Evolutionary conservation across 2,113 vertebrate genomes (phyloP).

Genomic region (Thermophis baileyi): DNA sequence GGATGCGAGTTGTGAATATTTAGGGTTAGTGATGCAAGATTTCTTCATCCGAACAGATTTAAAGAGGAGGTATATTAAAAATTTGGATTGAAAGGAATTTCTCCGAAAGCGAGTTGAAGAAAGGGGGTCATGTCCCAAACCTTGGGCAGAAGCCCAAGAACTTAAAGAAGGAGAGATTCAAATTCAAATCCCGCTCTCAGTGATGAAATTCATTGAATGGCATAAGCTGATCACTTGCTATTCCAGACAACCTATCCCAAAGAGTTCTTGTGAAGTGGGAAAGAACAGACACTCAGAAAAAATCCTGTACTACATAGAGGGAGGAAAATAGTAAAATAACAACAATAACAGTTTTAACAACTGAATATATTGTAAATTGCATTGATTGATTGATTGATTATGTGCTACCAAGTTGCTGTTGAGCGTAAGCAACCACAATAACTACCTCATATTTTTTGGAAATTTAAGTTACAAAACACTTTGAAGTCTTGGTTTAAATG

Average conservation of each 20-base stretch:
- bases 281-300: neutral
- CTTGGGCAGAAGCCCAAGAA: neutral
- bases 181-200: neutral
- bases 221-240: neutral
- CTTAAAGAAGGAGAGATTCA: neutral
- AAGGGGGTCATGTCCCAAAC: neutral
- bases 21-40: neutral
- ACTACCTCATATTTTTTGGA: neutral
- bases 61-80: neutral
- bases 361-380: neutral
- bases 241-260: neutral
- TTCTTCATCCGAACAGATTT: neutral
- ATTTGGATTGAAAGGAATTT: neutral
- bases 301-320: neutral
- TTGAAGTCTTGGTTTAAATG: neutral
- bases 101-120: neutral
- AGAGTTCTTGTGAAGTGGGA: neutral
- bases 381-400: neutral
- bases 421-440: neutral
- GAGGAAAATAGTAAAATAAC: neutral
- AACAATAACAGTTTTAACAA: neutral
- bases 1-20: neutral
- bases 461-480: neutral
- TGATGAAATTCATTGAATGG: neutral
- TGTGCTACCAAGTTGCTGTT: neutral